Conservation (phyloP, 2,797 vertebrate genomes). For the Gobio occitaniae region DNA sequence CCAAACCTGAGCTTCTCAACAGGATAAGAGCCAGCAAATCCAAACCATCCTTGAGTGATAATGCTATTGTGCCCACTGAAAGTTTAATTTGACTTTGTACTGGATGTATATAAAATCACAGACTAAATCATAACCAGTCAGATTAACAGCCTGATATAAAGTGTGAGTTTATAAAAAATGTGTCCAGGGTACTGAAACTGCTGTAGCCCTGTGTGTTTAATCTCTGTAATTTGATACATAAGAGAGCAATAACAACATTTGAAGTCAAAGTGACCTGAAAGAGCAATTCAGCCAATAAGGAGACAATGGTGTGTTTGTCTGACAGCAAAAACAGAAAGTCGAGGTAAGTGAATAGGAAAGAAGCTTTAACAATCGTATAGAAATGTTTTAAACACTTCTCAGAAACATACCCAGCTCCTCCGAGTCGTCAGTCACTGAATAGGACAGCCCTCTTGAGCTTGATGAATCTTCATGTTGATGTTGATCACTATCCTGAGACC, state of each 20-base stretch:
- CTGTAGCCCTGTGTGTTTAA: background rate
- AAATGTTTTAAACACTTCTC: background rate
- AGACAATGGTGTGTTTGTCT: slow-evolving; percentile 14
- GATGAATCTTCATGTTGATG: slow-evolving; percentile 23
- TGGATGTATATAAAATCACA: background rate
- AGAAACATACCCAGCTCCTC: background rate
- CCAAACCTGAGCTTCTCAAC: slow-evolving; percentile 4
- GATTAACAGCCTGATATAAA: background rate
- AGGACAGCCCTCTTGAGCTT: slow-evolving; percentile 51
- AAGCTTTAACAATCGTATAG: background rate
- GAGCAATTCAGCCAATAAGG: background rate
- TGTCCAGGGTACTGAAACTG: background rate
- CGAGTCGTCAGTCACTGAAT: slow-evolving; percentile 36
- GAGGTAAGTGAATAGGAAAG: background rate
- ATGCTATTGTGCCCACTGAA: background rate
- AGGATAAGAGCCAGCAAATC: slow-evolving; percentile 37
- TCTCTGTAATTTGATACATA: background rate
- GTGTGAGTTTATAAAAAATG: background rate
- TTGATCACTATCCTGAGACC: slow-evolving; percentile 33
- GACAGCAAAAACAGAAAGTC: background rate
- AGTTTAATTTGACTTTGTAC: background rate
- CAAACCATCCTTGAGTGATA: background rate
- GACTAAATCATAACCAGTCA: background rate
- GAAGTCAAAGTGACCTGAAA: slow-evolving; percentile 5
- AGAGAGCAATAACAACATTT: background rate